Evolutionary conservation across 2,888 invertebrate species (phyloP), one percentile per base, ranked within the genome.

Genomic region (Siphonodentalium dalli): DNA sequence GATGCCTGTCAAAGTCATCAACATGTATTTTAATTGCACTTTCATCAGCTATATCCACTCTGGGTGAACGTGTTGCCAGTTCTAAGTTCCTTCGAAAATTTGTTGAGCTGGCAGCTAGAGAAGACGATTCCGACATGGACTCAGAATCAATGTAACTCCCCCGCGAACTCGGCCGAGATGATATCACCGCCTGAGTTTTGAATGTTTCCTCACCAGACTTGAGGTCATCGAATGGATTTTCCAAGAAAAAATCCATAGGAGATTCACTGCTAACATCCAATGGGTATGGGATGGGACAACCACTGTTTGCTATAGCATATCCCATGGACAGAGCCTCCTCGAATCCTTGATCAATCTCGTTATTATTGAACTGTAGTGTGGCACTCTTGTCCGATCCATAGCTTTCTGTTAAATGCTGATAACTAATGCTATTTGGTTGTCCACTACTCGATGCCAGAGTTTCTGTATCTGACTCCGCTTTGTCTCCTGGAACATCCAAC

Each of bases 341-440:
- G 35, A 72, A 71, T 3, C 68, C 70, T n/a, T 65, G 47, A 18
- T 74, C 72, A 2, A 64, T 67, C 23, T 71, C 67, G 18, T 65
- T 63, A 40, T 71, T 69, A 55, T 24, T 5, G 27, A 1, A 15
- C 27, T 13, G 23, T 5, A 13, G 27, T 18, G 6, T 9, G 11
- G 2, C 6, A 11, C 8, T 45, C 39, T 1, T n/a, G 9, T 15
- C 35, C 37, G 29, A 27, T 24, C 1, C 45, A 34, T 11, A 28
- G 20, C 8, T 21, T 23, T 3, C 11, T 21, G 20, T 20, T 31
- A 23, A 18, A n/a, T 24, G 31, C 24, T 20, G 24, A 37, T 2
- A 33, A 9, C 13, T 26, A 7, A 8, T 8, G n/a, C 23, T 6
- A 13, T 11, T 3, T 6, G 24, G 41, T 23, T 42, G 34, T 23